phyloP scores from a whole-genome alignment of 2,113 vertebrate genomes.

The Chaetops frenatus region DNA sequence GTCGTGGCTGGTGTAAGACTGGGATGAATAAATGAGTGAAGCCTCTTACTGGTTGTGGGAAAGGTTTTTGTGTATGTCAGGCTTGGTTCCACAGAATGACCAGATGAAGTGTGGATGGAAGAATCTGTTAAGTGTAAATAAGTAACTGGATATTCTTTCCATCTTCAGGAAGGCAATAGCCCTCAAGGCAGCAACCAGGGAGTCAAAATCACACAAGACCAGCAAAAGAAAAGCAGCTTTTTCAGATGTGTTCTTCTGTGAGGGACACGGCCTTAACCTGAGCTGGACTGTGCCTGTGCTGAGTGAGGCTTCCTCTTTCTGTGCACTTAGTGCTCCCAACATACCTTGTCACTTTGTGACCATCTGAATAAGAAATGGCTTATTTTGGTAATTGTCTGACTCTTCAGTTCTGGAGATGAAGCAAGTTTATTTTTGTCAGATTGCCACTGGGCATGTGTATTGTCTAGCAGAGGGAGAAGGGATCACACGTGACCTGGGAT shows the following conservation, averaged over 20 bases:
- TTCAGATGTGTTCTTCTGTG: conserved; percentile 93
- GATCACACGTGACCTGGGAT: background rate
- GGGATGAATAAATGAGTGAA: too few relatives aligned
- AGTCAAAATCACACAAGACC: conserved; percentile 90
- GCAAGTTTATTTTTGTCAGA: conserved; percentile 8
- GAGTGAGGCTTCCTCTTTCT: conserved; percentile 34
- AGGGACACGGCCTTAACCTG: conserved; percentile 71
- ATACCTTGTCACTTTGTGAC: conserved; percentile 15
- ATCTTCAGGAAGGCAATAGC: conserved; percentile 87
- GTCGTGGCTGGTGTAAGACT: accelerated
- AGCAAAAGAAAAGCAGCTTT: conserved; percentile 94
- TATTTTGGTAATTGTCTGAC: conserved; percentile 65
- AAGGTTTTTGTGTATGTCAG: background rate
- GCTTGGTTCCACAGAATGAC: background rate
- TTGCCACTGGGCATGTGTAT: background rate
- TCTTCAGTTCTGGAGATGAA: conserved; percentile 61
- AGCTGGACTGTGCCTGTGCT: conserved; percentile 80
- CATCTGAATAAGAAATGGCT: conserved; percentile 56
- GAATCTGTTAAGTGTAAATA: background rate
- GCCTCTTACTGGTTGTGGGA: accelerated
- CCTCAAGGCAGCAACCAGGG: conserved; percentile 89
- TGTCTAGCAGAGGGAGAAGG: background rate
- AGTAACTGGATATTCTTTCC: conserved; percentile 10
- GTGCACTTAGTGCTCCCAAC: conserved; percentile 24
- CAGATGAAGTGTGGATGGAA: background rate